Evolutionary conservation across 2,797 vertebrate species (phyloP).

Genomic region (Enteromius unitaeniatus): DNA sequence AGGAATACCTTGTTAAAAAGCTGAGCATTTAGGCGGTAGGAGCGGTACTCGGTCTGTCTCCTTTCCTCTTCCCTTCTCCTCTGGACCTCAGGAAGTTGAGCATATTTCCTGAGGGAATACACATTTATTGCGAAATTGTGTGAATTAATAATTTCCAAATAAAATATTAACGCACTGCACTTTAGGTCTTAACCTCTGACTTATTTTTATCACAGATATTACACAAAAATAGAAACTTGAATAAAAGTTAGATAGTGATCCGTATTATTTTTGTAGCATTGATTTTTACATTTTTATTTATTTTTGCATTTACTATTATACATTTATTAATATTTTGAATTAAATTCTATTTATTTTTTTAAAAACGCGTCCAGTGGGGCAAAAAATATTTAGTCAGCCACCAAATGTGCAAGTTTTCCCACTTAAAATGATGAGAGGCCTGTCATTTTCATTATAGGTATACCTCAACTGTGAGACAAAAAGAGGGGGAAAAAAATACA

Average conservation of each 20-base stretch:
- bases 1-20: constrained; percentile 85
- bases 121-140: not conserved
- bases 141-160: not conserved
- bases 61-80: constrained; percentile 83
- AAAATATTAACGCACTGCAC: not conserved
- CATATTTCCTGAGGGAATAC: constrained; percentile 82
- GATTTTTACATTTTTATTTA: not conserved
- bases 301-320: not conserved
- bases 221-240: not conserved
- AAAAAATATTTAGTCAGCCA: too few species aligned
- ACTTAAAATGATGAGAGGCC: too few species aligned
- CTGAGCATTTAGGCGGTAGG: constrained; percentile 86
- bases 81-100: constrained; percentile 89
- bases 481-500: too few species aligned
- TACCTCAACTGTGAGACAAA: too few species aligned
- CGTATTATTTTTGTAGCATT: not conserved
- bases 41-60: constrained; percentile 80
- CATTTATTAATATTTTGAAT: not conserved
- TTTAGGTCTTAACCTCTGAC: not conserved
- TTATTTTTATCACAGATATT: not conserved
- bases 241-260: not conserved
- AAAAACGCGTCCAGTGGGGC: too few species aligned
- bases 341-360: not conserved
- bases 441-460: too few species aligned
- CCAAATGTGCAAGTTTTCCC: too few species aligned